A percentile compares a stretch with the other conserved stretches of the same genome.
Evolutionary conservation across 2,113 vertebrate genomes (phyloP).

Genomic region (Etia nguti): DNA sequence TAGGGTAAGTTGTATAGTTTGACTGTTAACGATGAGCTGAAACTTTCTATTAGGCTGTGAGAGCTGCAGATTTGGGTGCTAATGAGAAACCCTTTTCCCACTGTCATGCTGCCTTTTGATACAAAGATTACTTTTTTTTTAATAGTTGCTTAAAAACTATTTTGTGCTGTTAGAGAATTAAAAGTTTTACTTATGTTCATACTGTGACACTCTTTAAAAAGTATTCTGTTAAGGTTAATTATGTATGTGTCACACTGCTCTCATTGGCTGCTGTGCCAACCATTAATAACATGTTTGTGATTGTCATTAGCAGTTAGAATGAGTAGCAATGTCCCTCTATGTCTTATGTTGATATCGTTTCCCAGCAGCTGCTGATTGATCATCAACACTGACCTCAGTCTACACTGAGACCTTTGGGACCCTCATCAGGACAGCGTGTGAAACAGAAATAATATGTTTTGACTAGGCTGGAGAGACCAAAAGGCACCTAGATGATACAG

Average conservation of each 20-base stretch:
- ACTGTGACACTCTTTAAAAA: neutral
- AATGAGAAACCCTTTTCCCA: neutral
- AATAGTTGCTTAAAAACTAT: neutral
- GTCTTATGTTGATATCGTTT: neutral
- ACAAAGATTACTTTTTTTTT: neutral
- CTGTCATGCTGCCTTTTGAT: neutral
- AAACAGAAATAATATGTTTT: neutral
- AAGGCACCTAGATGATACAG: constrained; percentile 5
- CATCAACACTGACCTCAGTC: neutral
- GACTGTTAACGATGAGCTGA: neutral
- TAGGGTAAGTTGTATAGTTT: neutral
- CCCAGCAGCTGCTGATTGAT: neutral
- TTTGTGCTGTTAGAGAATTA: neutral
- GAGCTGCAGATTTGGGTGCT: neutral
- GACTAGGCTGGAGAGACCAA: neutral
- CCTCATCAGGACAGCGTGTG: neutral
- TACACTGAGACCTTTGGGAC: neutral
- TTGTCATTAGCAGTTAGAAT: neutral
- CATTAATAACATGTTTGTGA: neutral
- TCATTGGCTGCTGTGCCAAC: neutral
- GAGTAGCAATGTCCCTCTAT: neutral
- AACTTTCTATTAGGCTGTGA: neutral
- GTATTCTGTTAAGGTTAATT: neutral
- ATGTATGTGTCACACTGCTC: neutral
- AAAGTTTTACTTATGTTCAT: neutral